Evolutionary conservation across 2,113 vertebrate species (phyloP).

Genomic region (Dicerorhinus sumatrensis): DNA sequence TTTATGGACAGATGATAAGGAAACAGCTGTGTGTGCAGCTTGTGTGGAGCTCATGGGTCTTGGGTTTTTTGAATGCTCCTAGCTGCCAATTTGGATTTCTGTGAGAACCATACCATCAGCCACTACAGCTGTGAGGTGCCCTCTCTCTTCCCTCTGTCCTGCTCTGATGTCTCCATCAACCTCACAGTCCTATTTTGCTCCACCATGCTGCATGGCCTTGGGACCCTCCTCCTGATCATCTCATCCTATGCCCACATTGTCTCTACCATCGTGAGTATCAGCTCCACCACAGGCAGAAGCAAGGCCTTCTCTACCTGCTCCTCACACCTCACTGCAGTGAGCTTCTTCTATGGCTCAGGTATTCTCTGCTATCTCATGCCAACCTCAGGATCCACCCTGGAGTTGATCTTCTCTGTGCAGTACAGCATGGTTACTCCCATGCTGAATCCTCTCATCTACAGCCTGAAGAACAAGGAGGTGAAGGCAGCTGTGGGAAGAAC

Average conservation of each 20-base stretch:
- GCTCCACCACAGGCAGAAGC: neutral
- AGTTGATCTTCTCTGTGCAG: neutral
- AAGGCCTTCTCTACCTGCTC: slow-evolving; percentile 19
- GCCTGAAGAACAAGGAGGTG: neutral
- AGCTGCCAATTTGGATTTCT: slow-evolving; percentile 42
- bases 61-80: neutral
- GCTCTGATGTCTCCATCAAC: neutral
- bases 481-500: neutral
- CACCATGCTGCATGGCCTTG: neutral
- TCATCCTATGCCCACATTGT: neutral
- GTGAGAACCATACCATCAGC: neutral
- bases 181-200: neutral
- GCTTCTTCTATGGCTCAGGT: neutral
- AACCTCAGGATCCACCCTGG: neutral
- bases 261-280: neutral
- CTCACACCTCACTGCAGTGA: neutral
- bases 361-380: neutral
- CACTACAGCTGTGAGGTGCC: slow-evolving; percentile 45
- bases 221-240: neutral
- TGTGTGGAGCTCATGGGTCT: slow-evolving; percentile 15
- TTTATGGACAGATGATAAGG: slow-evolving; percentile 9
- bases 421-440: neutral
- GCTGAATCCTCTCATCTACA: neutral
- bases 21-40: slow-evolving; percentile 2
- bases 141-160: neutral